Base-by-base conservation (phyloP, 2,797 vertebrate genomes). In the Neosilurus hyrtlii region DNA sequence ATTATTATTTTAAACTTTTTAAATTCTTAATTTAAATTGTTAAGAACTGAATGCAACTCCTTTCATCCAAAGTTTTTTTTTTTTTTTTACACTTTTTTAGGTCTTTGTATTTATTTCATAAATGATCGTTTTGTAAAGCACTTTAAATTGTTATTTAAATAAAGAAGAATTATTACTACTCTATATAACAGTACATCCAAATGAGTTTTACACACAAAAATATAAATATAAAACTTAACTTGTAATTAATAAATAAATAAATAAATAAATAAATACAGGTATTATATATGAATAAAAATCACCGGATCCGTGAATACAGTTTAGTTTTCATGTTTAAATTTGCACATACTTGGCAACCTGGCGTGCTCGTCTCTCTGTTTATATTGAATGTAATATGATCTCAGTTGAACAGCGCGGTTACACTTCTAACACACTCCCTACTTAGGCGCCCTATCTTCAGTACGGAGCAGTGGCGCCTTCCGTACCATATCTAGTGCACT, bases 391-490 rank as follows among this genome's bases (percentile, higher is more conserved):
- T 0, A 11, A 18, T 52, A 26, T 2, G 8, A 1, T 56, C 18
- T 26, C 14, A 20, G 22, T 20, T 10, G 15, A 22, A 51, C 37
- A 16, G 56, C 73, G 73, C 30, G 1, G 26, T 43, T 1, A 62
- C 57, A 10, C 35, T 5, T 14, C 4, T 62, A 22, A 10, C 59
- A 2, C 37, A 1, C 30, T 37, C 73, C 56, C 73, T 37, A 22
- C 56, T 6, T 37, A 35, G 26, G 74, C 72, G 12, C 75, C 22
- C 37, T 24, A 16, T 22, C 10, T 0, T 4, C 5, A n/a, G 20
- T 3, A 1, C 0, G 15, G 9, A 1, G 3, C 5, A 16, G 7
- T 15, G 7, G 7, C 0, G 26, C 8, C 75, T 49, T 14, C 2
- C 5, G 35, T 12, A 6, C 74, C 12, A 57, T 61, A 22, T 9